A percentile compares a stretch with the other conserved stretches of the same genome.
These are phyloP conservation scores for Dryobates pubescens DNA, from an alignment of 2,797 vertebrate species.

Conservation along the genomic window DNA sequence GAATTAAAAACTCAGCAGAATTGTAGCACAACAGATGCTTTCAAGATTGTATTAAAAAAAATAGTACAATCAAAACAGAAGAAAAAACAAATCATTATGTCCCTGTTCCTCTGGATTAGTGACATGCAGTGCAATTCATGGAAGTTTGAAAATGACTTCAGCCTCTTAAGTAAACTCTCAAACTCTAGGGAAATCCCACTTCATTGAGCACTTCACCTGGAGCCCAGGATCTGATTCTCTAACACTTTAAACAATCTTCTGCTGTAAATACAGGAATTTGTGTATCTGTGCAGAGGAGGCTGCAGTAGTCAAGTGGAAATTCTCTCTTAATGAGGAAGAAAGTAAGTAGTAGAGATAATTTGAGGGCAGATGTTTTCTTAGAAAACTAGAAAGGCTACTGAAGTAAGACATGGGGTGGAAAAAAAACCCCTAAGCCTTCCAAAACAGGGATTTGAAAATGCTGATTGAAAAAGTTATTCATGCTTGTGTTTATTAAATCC, in stretches of 20 bases:
- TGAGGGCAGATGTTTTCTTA: not conserved
- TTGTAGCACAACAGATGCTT: not conserved
- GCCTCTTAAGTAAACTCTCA: not conserved
- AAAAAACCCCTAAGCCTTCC: not conserved
- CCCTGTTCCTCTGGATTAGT: not conserved
- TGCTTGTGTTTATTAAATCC: not conserved
- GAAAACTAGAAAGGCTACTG: not conserved
- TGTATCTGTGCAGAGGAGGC: not conserved
- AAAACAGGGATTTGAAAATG: not conserved
- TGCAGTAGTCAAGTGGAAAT: not conserved
- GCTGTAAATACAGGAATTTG: not conserved
- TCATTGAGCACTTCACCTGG: not conserved
- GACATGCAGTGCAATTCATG: not conserved
- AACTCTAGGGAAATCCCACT: not conserved
- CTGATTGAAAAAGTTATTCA: not conserved
- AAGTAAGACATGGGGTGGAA: not conserved
- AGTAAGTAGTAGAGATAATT: not conserved
- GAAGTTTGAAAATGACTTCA: not conserved
- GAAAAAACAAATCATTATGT: not conserved
- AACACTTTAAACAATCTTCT: not conserved
- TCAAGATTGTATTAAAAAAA: not conserved
- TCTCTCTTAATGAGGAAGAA: not conserved
- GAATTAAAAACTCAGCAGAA: conserved; percentile 14
- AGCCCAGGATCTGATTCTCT: not conserved
- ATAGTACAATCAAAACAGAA: not conserved